Conservation (phyloP, 2,888 invertebrate species). For the Drosophila cognata region DNA sequence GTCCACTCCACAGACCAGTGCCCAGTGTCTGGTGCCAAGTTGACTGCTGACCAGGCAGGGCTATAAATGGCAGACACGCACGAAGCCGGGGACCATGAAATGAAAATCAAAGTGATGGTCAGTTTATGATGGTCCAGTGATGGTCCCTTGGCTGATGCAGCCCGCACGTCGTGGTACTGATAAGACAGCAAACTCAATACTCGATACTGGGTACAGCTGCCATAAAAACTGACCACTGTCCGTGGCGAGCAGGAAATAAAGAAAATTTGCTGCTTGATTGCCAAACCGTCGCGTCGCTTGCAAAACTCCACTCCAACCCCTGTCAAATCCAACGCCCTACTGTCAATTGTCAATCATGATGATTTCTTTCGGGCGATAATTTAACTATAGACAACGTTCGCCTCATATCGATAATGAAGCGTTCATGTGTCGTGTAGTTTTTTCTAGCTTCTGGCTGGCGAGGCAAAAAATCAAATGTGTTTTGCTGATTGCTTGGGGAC, state of each 20-base stretch:
- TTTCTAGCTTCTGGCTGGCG: slow-evolving; percentile 52
- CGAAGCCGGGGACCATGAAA: slow-evolving; percentile 48
- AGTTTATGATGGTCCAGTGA: slow-evolving; percentile 74
- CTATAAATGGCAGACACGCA: slow-evolving; percentile 55
- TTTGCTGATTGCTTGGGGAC: slow-evolving; percentile 80
- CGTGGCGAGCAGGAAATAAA: slow-evolving; percentile 61
- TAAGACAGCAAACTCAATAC: slow-evolving; percentile 55
- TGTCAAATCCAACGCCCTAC: slow-evolving; percentile 30
- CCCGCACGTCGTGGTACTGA: slow-evolving; percentile 53
- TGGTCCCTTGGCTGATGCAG: slow-evolving; percentile 23
- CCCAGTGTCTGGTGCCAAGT: background rate
- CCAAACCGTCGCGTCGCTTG: slow-evolving; percentile 10
- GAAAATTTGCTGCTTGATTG: slow-evolving; percentile 67
- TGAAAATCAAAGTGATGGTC: slow-evolving; percentile 75
- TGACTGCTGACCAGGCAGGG: slow-evolving; percentile 3
- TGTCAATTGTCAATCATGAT: slow-evolving; percentile 75
- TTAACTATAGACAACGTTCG: slow-evolving; percentile 65
- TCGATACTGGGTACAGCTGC: slow-evolving; percentile 37
- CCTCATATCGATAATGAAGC: slow-evolving; percentile 70
- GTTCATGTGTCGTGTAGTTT: slow-evolving; percentile 48
- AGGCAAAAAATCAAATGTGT: slow-evolving; percentile 77
- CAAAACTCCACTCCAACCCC: slow-evolving; percentile 13
- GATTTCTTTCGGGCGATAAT: slow-evolving; percentile 70
- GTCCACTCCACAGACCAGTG: slow-evolving; percentile 32
- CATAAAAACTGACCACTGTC: slow-evolving; percentile 77